Evolutionary conservation across 2,888 invertebrate species (phyloP).

Genomic region (Iselma pallidipennis): DNA sequence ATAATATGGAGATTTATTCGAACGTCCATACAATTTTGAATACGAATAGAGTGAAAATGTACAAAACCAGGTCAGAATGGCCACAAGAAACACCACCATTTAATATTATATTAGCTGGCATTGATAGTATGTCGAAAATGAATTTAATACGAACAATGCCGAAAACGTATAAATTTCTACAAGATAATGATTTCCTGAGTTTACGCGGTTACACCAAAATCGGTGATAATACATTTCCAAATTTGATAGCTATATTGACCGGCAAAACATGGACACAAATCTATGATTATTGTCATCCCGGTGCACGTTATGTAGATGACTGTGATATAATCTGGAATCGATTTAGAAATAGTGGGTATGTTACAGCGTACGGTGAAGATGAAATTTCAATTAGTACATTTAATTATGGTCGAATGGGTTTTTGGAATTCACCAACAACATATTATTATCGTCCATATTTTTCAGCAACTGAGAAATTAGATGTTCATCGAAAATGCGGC

Average conservation of each 20-base stretch:
- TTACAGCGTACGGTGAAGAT: conserved; percentile 82
- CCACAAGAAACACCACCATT: conserved; percentile 40
- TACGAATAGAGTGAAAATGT: neutral
- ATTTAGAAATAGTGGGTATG: conserved; percentile 71
- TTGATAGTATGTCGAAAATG: conserved; percentile 81
- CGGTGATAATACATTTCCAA: too few species aligned
- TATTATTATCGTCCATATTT: conserved; percentile 79
- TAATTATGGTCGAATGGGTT: conserved; percentile 73
- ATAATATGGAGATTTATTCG: conserved; percentile 48
- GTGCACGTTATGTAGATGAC: conserved; percentile 64
- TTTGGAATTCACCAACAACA: conserved; percentile 74
- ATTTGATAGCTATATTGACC: conserved; percentile 74
- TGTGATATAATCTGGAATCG: conserved; percentile 79
- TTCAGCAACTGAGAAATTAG: conserved; percentile 65
- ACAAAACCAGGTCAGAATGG: conserved; percentile 26
- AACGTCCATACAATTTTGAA: conserved; percentile 60
- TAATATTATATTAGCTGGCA: conserved; percentile 75
- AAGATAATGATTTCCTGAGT: conserved; percentile 55
- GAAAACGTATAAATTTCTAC: conserved; percentile 67
- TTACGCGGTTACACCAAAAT: conserved; percentile 61
- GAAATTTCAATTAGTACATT: conserved; percentile 73
- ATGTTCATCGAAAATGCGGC: conserved; percentile 57
- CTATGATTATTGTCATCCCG: conserved; percentile 58
- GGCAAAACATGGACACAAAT: conserved; percentile 62
- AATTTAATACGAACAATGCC: conserved; percentile 78